phyloP scores from a whole-genome alignment of 2,888 invertebrate species.

The Mantis religiosa region DNA sequence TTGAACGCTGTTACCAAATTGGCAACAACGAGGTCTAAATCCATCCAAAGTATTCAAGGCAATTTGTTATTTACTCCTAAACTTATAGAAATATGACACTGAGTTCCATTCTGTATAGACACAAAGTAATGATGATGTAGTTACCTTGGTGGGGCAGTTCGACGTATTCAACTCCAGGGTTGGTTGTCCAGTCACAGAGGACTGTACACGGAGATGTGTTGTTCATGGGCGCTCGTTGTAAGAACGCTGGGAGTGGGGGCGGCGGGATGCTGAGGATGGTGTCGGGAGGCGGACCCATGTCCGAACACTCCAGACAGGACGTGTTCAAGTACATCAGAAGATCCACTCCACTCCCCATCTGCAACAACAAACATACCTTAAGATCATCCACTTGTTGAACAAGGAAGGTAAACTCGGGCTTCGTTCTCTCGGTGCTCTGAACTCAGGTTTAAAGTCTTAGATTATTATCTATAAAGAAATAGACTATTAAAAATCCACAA shows the following conservation, averaged over 20 bases:
- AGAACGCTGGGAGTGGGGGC: constrained; percentile 75
- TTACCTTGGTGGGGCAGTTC: constrained; percentile 74
- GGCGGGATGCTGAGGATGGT: constrained; percentile 79
- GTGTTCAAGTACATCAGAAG: constrained; percentile 38
- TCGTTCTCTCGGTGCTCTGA: too few relatives aligned
- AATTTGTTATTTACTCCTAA: too few relatives aligned
- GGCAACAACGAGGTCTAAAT: too few relatives aligned
- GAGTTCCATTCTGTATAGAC: too few relatives aligned
- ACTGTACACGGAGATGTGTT: constrained; percentile 36
- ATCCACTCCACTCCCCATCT: constrained; percentile 34
- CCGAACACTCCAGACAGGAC: constrained; percentile 43
- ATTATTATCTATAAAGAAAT: too few relatives aligned
- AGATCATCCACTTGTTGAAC: background rate
- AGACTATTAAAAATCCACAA: too few relatives aligned
- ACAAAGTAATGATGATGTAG: too few relatives aligned
- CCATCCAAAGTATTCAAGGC: too few relatives aligned
- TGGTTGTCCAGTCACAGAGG: constrained; percentile 44
- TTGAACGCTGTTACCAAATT: too few relatives aligned
- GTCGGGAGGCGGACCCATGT: constrained; percentile 74
- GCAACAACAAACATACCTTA: background rate
- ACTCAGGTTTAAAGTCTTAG: too few relatives aligned
- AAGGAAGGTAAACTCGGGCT: too few relatives aligned
- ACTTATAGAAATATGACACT: too few relatives aligned
- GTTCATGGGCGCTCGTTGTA: constrained; percentile 45
- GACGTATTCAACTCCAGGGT: constrained; percentile 68